Conservation (phyloP, 1,140 invertebrate genomes). For the Anadara kagoshimensis region DNA sequence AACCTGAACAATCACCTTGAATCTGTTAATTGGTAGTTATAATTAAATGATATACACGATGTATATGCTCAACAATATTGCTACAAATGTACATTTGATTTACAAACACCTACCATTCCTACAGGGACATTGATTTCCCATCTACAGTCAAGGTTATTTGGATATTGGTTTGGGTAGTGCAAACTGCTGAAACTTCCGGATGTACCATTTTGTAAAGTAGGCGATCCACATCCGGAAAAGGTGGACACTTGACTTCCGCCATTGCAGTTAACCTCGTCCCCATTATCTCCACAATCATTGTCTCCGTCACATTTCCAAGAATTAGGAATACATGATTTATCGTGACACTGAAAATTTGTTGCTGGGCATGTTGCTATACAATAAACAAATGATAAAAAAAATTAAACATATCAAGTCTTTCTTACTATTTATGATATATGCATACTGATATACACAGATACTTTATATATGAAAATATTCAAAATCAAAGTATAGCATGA, state of each 20-base stretch:
- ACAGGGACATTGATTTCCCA: constrained; percentile 41
- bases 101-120: constrained; percentile 10
- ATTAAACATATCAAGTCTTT: too few relatives aligned
- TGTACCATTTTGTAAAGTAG: constrained; percentile 33
- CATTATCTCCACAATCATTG: constrained; percentile 82
- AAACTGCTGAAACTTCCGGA: constrained; percentile 29
- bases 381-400: too few relatives aligned
- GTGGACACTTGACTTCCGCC: too few relatives aligned
- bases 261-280: constrained; percentile 76
- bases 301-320: constrained; percentile 80
- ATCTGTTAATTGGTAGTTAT: too few relatives aligned
- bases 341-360: constrained; percentile 31
- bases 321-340: constrained; percentile 38
- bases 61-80: too few relatives aligned
- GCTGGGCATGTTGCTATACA: constrained; percentile 8
- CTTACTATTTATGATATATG: too few relatives aligned
- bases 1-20: too few relatives aligned
- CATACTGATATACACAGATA: too few relatives aligned
- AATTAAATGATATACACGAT: too few relatives aligned
- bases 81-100: too few relatives aligned
- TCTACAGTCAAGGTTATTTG: constrained; percentile 31
- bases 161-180: constrained; percentile 26
- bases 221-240: constrained; percentile 27
- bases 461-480: too few relatives aligned
- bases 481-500: too few relatives aligned